A percentile compares a stretch with the other conserved stretches of the same genome.
Conservation (phyloP, 2,797 vertebrate species). For the Stomatorhinus walkeri region DNA sequence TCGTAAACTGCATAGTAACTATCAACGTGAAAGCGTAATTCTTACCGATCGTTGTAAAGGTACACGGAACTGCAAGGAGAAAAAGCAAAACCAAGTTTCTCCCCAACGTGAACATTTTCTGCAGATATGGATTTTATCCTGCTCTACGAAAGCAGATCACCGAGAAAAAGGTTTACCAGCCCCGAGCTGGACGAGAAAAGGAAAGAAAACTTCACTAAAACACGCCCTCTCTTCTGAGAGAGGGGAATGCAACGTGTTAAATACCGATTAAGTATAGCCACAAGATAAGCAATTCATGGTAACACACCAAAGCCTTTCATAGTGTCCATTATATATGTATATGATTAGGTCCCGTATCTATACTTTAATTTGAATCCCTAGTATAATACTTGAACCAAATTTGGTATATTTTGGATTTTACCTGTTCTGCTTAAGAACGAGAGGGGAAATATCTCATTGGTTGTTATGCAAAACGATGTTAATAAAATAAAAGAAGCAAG, state of each 20-base stretch:
- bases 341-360: neutral
- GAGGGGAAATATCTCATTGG: neutral
- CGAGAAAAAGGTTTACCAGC: conserved; percentile 30
- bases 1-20: neutral
- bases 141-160: conserved; percentile 51
- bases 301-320: neutral
- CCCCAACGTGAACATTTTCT: conserved; percentile 51
- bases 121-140: conserved; percentile 27
- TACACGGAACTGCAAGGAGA: conserved; percentile 57
- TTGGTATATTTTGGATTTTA: neutral
- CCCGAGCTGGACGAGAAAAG: conserved; percentile 26
- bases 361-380: neutral
- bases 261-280: neutral
- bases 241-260: neutral
- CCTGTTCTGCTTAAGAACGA: neutral
- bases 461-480: neutral
- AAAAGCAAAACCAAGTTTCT: conserved; percentile 53
- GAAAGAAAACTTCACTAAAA: neutral
- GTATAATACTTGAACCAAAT: neutral
- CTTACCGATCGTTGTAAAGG: conserved; percentile 53
- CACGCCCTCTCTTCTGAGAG: conserved; percentile 32
- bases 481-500: neutral
- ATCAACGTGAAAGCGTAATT: neutral
- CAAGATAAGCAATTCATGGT: neutral
- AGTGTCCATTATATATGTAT: neutral